phyloP scores from a whole-genome alignment of 2,888 invertebrate genomes.

The Xestobium rufovillosum region DNA sequence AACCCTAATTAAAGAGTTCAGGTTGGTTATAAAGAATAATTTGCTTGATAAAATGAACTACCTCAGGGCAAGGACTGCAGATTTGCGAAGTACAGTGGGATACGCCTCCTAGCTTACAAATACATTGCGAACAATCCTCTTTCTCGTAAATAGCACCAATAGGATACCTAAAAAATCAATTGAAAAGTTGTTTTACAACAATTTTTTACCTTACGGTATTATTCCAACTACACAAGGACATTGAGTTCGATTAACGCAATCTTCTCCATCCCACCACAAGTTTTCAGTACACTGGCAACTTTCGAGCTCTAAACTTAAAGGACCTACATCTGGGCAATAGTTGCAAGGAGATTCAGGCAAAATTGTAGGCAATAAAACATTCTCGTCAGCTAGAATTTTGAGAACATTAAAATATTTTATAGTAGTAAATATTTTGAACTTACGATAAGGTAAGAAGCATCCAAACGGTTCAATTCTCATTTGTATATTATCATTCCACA shows the following conservation, averaged over 20 bases:
- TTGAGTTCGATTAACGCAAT: slow-evolving; percentile 61
- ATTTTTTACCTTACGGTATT: slow-evolving; percentile 44
- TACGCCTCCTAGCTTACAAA: slow-evolving; percentile 68
- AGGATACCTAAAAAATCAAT: slow-evolving; percentile 50
- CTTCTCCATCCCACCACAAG: slow-evolving; percentile 65
- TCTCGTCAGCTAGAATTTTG: too few relatives aligned
- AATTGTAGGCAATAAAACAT: too few relatives aligned
- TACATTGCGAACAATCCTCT: slow-evolving; percentile 68
- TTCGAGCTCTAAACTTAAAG: slow-evolving; percentile 32
- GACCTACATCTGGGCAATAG: slow-evolving; percentile 50
- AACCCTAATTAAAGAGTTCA: slow-evolving; percentile 41
- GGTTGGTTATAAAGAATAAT: slow-evolving; percentile 13
- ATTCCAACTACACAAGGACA: slow-evolving; percentile 74
- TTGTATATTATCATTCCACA: slow-evolving; percentile 67
- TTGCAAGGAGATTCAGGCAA: slow-evolving; percentile 38
- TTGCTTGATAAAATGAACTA: too few relatives aligned
- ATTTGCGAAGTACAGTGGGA: slow-evolving; percentile 61
- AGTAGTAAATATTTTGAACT: slow-evolving; percentile 38
- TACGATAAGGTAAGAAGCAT: slow-evolving; percentile 67
- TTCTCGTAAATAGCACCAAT: slow-evolving; percentile 65
- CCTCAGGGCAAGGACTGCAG: slow-evolving; percentile 64
- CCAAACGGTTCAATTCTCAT: slow-evolving; percentile 71
- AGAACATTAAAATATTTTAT: too few relatives aligned
- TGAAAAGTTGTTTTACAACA: slow-evolving; percentile 9
- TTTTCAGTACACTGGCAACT: slow-evolving; percentile 50